Percentiles rank a stretch among this genome's conserved stretches.
These are phyloP conservation scores for Chionomys nivalis DNA, from an alignment of 2,113 vertebrate species.

Conservation along the genomic window DNA sequence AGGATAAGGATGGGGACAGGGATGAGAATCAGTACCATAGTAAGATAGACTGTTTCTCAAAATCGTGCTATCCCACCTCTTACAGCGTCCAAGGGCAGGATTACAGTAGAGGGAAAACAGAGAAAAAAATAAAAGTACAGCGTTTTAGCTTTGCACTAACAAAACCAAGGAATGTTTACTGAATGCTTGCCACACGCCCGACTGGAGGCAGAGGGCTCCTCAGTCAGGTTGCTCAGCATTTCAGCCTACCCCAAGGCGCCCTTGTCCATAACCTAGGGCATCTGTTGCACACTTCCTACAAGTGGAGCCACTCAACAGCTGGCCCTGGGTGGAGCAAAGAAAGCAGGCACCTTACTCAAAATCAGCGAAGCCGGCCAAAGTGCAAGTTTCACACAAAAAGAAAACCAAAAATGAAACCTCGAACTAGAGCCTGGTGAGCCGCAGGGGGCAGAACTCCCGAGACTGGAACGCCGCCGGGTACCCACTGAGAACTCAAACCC, in stretches of 20 bases:
- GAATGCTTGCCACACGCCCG: background rate
- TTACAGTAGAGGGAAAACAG: background rate
- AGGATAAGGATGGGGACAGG: background rate
- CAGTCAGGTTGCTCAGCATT: background rate
- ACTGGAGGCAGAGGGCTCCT: background rate
- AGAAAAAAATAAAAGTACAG: background rate
- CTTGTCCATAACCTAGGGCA: constrained; percentile 33
- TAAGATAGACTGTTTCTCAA: background rate
- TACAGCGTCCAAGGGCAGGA: background rate
- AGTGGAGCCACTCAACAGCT: constrained; percentile 70
- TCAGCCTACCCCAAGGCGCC: background rate
- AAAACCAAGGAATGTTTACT: background rate
- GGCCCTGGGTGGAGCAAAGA: constrained; percentile 53
- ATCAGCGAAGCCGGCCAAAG: background rate
- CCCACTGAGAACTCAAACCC: background rate
- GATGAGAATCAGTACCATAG: background rate
- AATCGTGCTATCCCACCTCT: background rate
- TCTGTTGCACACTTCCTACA: constrained; percentile 71
- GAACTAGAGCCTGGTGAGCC: background rate
- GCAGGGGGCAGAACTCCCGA: background rate
- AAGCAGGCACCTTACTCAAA: constrained; percentile 50
- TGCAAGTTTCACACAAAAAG: background rate
- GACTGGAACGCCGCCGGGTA: background rate
- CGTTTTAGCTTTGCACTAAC: background rate
- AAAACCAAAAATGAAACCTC: constrained; percentile 44